Evolutionary conservation across 2,113 vertebrate species (phyloP).

Genomic region (Brachyhypopomus occidentalis): DNA sequence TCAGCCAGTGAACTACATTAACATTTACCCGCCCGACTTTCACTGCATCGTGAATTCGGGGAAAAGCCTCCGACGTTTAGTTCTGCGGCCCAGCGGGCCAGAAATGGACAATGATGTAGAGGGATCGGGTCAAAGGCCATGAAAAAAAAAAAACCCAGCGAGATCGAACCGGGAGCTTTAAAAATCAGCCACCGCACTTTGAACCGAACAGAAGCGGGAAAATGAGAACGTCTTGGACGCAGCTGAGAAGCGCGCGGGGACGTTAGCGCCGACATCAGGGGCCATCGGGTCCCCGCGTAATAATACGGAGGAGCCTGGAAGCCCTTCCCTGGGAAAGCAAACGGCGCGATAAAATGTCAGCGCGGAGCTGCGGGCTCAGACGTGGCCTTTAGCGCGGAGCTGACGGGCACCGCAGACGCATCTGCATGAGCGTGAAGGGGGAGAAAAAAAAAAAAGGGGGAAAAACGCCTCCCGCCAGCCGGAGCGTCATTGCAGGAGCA

Average conservation of each 20-base stretch:
- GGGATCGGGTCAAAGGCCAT: too few relatives aligned
- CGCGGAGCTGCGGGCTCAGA: not conserved
- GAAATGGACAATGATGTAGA: too few relatives aligned
- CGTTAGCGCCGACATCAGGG: not conserved
- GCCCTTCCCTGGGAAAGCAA: not conserved
- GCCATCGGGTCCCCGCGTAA: not conserved
- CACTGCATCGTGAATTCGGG: too few relatives aligned
- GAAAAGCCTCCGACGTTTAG: too few relatives aligned
- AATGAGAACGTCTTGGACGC: not conserved
- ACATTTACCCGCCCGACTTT: too few relatives aligned
- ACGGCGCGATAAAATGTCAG: conserved; percentile 23
- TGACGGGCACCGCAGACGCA: not conserved
- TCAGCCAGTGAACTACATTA: too few relatives aligned
- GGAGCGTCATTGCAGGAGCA: not conserved
- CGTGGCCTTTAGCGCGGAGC: not conserved
- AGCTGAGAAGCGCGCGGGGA: not conserved
- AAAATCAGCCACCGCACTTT: too few relatives aligned
- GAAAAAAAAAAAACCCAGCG: not conserved
- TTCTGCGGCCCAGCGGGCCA: too few relatives aligned
- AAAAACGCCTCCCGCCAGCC: too few relatives aligned
- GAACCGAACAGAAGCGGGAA: too few relatives aligned
- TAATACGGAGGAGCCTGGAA: not conserved
- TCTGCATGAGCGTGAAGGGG: not conserved
- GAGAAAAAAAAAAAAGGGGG: too few relatives aligned
- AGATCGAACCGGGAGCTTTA: too few relatives aligned